Evolutionary conservation across 1,140 invertebrate genomes (phyloP).

Genomic region (Caenorhabditis inopinata): DNA sequence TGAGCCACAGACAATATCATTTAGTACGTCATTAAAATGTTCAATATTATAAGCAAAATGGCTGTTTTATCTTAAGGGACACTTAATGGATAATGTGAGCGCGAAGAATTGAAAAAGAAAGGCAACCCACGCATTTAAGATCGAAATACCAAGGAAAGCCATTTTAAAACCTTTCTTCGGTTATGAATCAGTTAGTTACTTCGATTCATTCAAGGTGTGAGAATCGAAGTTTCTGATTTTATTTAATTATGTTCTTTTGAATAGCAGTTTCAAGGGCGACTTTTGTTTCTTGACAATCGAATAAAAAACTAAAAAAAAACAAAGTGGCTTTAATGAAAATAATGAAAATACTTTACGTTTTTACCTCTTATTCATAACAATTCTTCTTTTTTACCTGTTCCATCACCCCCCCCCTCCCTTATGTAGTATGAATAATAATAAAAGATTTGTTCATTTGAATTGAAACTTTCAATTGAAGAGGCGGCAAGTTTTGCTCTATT

Average conservation of each 20-base stretch:
- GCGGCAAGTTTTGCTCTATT: not conserved
- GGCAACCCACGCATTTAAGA: not conserved
- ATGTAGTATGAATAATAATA: not conserved
- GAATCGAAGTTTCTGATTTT: too few relatives aligned
- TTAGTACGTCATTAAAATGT: not conserved
- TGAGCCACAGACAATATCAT: not conserved
- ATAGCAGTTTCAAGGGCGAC: not conserved
- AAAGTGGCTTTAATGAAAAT: not conserved
- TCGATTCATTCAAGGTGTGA: too few relatives aligned
- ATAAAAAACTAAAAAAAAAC: not conserved
- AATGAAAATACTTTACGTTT: not conserved
- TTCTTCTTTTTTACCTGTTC: not conserved
- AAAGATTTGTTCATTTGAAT: slow-evolving; percentile 9
- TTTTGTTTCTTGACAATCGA: too few relatives aligned
- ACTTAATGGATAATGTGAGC: not conserved
- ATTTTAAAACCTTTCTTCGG: too few relatives aligned
- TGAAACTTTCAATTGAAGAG: not conserved
- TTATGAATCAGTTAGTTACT: too few relatives aligned
- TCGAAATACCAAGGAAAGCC: too few relatives aligned
- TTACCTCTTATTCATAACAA: not conserved
- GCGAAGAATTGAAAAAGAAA: not conserved
- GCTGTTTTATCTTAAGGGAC: not conserved
- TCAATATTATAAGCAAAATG: not conserved
- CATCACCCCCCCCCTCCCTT: too few relatives aligned
- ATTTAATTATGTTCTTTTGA: slow-evolving; percentile 10